Percentiles rank a stretch among this genome's conserved stretches.
These are phyloP conservation scores for Borostomias antarcticus DNA, from an alignment of 2,797 vertebrate genomes.

Conservation along the genomic window DNA sequence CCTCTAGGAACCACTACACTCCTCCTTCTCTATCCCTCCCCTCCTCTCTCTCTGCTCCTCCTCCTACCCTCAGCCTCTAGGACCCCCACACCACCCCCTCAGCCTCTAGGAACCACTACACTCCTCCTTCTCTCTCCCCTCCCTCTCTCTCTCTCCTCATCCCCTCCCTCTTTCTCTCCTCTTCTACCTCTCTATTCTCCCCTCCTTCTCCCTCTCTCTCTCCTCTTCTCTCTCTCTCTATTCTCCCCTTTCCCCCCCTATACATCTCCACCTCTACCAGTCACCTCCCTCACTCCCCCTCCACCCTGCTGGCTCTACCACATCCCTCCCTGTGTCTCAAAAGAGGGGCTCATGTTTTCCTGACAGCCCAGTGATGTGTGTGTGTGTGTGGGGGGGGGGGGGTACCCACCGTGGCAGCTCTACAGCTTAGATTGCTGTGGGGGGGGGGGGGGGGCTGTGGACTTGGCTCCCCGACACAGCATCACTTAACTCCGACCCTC, in stretches of 20 bases:
- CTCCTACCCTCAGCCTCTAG: neutral
- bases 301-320: neutral
- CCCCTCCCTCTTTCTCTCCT: slow-evolving; percentile 58
- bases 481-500: slow-evolving; percentile 65
- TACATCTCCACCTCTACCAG: neutral
- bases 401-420: slow-evolving; percentile 78
- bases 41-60: slow-evolving; percentile 76
- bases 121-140: slow-evolving; percentile 76
- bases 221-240: slow-evolving; percentile 39
- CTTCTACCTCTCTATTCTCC: slow-evolving; percentile 44
- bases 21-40: slow-evolving; percentile 73
- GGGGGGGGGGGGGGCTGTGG: slow-evolving; percentile 57
- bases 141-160: slow-evolving; percentile 76
- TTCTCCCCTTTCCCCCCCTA: slow-evolving; percentile 75
- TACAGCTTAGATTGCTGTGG: slow-evolving; percentile 71
- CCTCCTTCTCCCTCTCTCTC: slow-evolving; percentile 42
- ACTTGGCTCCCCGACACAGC: slow-evolving; percentile 70
- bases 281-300: neutral
- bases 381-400: slow-evolving; percentile 34
- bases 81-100: neutral
- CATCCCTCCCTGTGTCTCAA: slow-evolving; percentile 13
- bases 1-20: slow-evolving; percentile 88
- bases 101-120: slow-evolving; percentile 85
- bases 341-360: slow-evolving; percentile 61
- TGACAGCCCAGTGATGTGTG: slow-evolving; percentile 55